Evolutionary conservation across 2,797 vertebrate genomes (phyloP).

Genomic region (Gymnoscopelus braueri): DNA sequence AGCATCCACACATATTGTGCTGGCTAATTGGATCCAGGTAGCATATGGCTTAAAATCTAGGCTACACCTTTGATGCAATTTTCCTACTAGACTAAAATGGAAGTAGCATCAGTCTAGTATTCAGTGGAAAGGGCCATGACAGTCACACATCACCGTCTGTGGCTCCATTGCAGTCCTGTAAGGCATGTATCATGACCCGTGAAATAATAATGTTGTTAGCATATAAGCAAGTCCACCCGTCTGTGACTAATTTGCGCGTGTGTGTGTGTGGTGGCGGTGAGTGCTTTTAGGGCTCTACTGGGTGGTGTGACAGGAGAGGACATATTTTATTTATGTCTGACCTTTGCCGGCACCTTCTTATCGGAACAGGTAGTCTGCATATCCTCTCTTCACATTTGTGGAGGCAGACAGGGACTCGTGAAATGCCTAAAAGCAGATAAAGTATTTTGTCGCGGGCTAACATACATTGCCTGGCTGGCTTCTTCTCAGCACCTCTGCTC

Average conservation of each 20-base stretch:
- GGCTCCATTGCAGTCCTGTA: constrained; percentile 26
- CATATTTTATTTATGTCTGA: constrained; percentile 74
- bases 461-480: constrained; percentile 51
- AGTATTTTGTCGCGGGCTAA: constrained; percentile 55
- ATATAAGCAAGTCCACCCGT: constrained; percentile 52
- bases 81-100: constrained; percentile 39
- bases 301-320: constrained; percentile 33
- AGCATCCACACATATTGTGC: constrained; percentile 68
- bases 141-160: constrained; percentile 36
- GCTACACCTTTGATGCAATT: constrained; percentile 48
- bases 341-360: constrained; percentile 62
- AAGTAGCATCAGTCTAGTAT: constrained; percentile 22
- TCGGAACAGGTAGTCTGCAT: constrained; percentile 55
- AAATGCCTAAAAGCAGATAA: constrained; percentile 55
- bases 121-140: neutral
- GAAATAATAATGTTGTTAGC: constrained; percentile 50
- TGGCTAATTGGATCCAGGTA: constrained; percentile 72
- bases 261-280: neutral
- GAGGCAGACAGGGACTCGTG: constrained; percentile 40
- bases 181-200: constrained; percentile 41
- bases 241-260: constrained; percentile 55
- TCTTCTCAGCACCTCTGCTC: constrained; percentile 64
- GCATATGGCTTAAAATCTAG: constrained; percentile 56
- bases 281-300: constrained; percentile 35
- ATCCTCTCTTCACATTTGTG: constrained; percentile 45